Evolutionary conservation across 2,113 vertebrate genomes (phyloP).

Genomic region (Pelobates fuscus): DNA sequence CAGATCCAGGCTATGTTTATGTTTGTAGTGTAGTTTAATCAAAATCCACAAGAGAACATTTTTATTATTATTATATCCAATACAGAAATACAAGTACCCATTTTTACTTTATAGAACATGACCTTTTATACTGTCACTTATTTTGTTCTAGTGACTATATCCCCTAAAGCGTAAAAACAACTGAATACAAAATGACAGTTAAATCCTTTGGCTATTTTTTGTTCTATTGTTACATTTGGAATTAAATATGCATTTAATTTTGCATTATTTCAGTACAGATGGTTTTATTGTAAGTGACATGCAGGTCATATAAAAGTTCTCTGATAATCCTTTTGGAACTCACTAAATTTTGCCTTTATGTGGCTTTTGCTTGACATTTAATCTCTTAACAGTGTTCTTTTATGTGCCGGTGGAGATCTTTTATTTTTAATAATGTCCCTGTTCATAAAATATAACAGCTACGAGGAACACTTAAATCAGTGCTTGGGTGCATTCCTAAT

Average conservation of each 20-base stretch:
- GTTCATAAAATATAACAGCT: constrained; percentile 64
- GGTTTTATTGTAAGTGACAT: constrained; percentile 51
- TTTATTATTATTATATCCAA: background rate
- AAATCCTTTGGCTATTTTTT: constrained; percentile 38
- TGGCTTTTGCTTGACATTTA: constrained; percentile 66
- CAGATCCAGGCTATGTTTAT: too few species aligned
- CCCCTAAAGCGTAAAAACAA: constrained; percentile 41
- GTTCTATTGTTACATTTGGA: constrained; percentile 46
- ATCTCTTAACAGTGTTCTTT: constrained; percentile 65
- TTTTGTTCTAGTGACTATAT: constrained; percentile 42
- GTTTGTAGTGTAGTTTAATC: too few species aligned
- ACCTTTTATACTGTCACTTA: constrained; percentile 43
- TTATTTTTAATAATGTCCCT: constrained; percentile 67
- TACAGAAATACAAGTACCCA: background rate
- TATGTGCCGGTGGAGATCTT: constrained; percentile 65
- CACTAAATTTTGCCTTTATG: constrained; percentile 58
- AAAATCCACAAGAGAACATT: too few species aligned
- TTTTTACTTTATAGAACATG: constrained; percentile 39
- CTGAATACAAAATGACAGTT: constrained; percentile 40
- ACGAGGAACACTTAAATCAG: constrained; percentile 56
- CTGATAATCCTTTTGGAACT: constrained; percentile 58
- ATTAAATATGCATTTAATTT: constrained; percentile 39
- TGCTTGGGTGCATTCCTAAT: constrained; percentile 57
- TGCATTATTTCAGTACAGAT: constrained; percentile 51
- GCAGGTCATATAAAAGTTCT: constrained; percentile 54